phyloP scores from a whole-genome alignment of 2,797 vertebrate species.

The Sebastes cheni region DNA sequence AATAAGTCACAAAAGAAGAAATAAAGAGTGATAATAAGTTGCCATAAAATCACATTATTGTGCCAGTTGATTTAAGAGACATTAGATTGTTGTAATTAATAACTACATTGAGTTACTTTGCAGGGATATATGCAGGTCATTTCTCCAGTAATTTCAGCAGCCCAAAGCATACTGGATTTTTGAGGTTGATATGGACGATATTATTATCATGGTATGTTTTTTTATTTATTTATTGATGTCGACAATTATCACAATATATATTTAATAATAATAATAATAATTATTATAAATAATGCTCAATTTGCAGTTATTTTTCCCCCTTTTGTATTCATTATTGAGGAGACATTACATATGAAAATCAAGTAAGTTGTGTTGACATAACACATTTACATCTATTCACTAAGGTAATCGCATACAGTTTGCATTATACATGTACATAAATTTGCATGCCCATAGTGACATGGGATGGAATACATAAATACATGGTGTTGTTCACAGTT shows the following conservation, averaged over 20 bases:
- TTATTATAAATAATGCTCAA: not conserved
- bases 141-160: not conserved
- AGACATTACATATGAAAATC: no score
- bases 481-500: not conserved
- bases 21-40: not conserved
- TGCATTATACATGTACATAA: not conserved
- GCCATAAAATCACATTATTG: accelerated
- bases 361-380: not conserved
- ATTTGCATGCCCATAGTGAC: not conserved
- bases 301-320: not conserved
- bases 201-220: not conserved
- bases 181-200: not conserved
- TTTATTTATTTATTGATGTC: not conserved
- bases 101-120: not conserved
- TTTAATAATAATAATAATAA: not conserved
- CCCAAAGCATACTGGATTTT: not conserved
- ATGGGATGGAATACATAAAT: not conserved
- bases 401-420: not conserved
- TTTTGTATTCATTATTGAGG: not conserved
- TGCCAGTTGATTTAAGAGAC: not conserved
- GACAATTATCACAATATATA: not conserved
- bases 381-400: not conserved
- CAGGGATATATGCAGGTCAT: not conserved
- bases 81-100: not conserved
- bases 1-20: not conserved